Base-by-base conservation (phyloP, 1,140 invertebrate species). In the Zaprionus africanus region DNA sequence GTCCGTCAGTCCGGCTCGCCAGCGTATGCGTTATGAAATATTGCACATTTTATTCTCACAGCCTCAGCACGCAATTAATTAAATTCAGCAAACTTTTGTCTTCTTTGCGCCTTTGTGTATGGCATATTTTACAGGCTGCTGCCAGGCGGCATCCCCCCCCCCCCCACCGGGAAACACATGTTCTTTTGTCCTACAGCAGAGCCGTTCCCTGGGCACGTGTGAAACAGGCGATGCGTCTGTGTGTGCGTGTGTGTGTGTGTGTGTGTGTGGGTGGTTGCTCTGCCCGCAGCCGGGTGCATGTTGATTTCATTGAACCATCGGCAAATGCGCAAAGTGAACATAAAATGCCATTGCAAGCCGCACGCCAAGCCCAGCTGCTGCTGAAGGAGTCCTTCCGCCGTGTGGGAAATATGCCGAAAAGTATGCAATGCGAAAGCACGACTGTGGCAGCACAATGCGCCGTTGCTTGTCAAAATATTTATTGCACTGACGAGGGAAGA, bases 261-360 rank as follows among this genome's bases (percentile, higher is more conserved):
- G 62, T 22, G 34, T 34, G 65, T n/a, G 63, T 66, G 67, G 57
- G 57, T 57, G 59, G 38, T 57, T 46, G 64, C 19, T 12, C 34
- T 59, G 56, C 56, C n/a, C 26, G 58, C 49, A 73, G 62, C 31
- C 66, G 57, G 46, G 19, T 53, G 77, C 66, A 61, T 88, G 75
- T 78, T 79, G 85, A 88, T 87, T 84, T 78, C 79, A 90, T 87
- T 87, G 84, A 90, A 90, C 78, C 65, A 57, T 78, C 81, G 74
- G 70, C 81, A 81, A 84, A 71, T 81, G 78, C 81, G 69, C 82
- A 84, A 84, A 84, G 82, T 69, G 82, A 59, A 76, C 74, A 31
- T 43, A 72, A 72, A 72, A 72, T 72, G n/a, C 65, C 31, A 38
- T 9, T 11, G 38, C 36, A 61, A 34, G 28, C 24, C 59, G 41